These are phyloP conservation scores for Eugnorisma glareosa DNA, from an alignment of 2,888 invertebrate genomes.

Conservation along the genomic window DNA sequence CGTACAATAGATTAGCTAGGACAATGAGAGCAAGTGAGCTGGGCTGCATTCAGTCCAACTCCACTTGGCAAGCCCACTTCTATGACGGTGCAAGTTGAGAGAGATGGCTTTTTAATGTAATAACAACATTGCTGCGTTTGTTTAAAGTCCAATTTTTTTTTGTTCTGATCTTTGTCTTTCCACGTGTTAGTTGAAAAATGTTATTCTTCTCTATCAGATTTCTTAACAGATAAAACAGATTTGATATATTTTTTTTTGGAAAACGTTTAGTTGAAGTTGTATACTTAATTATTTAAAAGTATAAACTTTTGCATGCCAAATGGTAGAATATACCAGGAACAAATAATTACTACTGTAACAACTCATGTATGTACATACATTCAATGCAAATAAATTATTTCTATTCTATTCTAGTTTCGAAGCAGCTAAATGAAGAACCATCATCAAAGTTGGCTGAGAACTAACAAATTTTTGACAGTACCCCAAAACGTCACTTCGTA, in stretches of 20 bases:
- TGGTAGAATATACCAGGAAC: too few species aligned
- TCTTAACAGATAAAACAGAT: too few species aligned
- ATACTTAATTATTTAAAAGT: too few species aligned
- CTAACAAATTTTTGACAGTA: background rate
- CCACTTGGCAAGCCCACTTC: slow-evolving; percentile 32
- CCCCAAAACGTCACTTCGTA: background rate
- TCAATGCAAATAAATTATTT: too few species aligned
- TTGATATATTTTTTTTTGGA: too few species aligned
- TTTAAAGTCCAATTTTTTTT: background rate
- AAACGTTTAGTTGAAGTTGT: too few species aligned
- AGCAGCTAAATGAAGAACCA: background rate
- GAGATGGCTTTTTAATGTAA: background rate
- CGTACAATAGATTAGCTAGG: slow-evolving; percentile 37
- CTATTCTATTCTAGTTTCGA: too few species aligned
- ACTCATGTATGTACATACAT: too few species aligned
- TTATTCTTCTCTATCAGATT: too few species aligned
- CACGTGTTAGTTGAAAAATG: background rate
- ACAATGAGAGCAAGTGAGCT: slow-evolving; percentile 42
- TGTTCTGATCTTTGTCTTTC: background rate
- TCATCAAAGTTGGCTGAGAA: background rate
- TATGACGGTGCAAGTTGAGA: background rate
- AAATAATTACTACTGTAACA: too few species aligned
- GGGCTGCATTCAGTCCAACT: slow-evolving; percentile 31
- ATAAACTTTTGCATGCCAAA: too few species aligned
- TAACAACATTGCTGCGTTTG: background rate